These are phyloP conservation scores for Neodiprion lecontei DNA, from an alignment of 1,140 invertebrate species.

Conservation along the genomic window DNA sequence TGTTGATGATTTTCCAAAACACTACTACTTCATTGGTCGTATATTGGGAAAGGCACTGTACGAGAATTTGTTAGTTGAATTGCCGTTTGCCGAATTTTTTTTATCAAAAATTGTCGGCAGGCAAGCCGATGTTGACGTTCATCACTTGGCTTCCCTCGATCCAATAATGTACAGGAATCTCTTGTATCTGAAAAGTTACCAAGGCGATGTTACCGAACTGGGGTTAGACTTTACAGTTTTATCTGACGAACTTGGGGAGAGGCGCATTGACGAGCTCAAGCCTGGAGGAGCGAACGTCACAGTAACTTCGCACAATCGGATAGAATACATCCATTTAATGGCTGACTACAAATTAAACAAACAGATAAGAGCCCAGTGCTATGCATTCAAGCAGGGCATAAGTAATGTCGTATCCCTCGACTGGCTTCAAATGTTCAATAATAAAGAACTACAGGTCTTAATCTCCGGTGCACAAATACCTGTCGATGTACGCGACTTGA, in stretches of 20 bases:
- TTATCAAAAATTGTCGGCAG: constrained; percentile 84
- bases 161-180: constrained; percentile 91
- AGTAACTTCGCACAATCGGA: constrained; percentile 90
- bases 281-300: constrained; percentile 86
- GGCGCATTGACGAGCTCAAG: constrained; percentile 89
- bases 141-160: constrained; percentile 92
- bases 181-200: constrained; percentile 84
- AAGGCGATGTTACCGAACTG: constrained; percentile 79
- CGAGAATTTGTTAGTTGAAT: constrained; percentile 92
- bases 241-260: constrained; percentile 89
- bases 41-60: constrained; percentile 96
- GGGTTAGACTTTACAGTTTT: constrained; percentile 94
- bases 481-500: constrained; percentile 91
- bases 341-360: constrained; percentile 96
- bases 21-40: constrained; percentile 95
- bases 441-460: constrained; percentile 91
- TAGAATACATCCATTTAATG: constrained; percentile 96
- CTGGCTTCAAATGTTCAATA: constrained; percentile 95
- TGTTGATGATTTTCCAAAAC: constrained; percentile 84
- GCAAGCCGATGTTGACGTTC: constrained; percentile 86
- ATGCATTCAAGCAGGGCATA: constrained; percentile 85
- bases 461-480: constrained; percentile 93
- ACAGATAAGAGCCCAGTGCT: constrained; percentile 88
- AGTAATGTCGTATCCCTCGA: constrained; percentile 88
- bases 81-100: constrained; percentile 94